phyloP scores from a whole-genome alignment of 2,888 invertebrate genomes.

The Chrysolina americana region DNA sequence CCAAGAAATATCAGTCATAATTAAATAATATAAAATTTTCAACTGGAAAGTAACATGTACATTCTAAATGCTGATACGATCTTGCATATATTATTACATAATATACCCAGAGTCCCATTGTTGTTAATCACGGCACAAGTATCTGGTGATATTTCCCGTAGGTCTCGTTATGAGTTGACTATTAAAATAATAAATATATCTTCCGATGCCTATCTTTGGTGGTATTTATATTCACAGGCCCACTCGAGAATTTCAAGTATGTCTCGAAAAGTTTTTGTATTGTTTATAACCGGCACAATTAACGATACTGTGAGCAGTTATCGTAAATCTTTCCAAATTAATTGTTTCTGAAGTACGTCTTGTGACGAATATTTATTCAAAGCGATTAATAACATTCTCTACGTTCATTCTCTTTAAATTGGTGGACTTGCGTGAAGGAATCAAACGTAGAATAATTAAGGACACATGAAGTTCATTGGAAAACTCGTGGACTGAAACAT shows the following conservation, averaged over 20 bases:
- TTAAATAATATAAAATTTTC: background rate
- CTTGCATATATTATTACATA: background rate
- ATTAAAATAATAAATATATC: slow-evolving; percentile 44
- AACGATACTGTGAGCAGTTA: slow-evolving; percentile 39
- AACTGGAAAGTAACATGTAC: background rate
- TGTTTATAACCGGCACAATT: slow-evolving; percentile 46
- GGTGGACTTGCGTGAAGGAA: slow-evolving; percentile 8
- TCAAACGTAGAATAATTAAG: background rate
- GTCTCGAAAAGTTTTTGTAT: slow-evolving; percentile 41
- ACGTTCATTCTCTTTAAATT: slow-evolving; percentile 5
- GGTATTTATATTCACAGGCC: slow-evolving; percentile 45
- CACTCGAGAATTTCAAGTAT: slow-evolving; percentile 45
- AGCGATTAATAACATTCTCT: slow-evolving; percentile 22
- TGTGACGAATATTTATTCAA: slow-evolving; percentile 29
- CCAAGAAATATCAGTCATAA: too few species aligned
- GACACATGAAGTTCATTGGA: slow-evolving; percentile 1
- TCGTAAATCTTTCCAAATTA: slow-evolving; percentile 43
- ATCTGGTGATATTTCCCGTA: slow-evolving; percentile 34
- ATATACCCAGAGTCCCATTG: background rate
- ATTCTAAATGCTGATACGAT: slow-evolving; percentile 9
- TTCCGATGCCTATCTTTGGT: slow-evolving; percentile 36
- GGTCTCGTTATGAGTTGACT: slow-evolving; percentile 33
- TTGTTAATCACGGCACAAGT: slow-evolving; percentile 20
- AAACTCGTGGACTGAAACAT: background rate
- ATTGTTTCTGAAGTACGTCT: slow-evolving; percentile 35